These are phyloP conservation scores for Tenualosa thibaudeaui DNA, from an alignment of 2,797 vertebrate genomes.

Conservation along the genomic window DNA sequence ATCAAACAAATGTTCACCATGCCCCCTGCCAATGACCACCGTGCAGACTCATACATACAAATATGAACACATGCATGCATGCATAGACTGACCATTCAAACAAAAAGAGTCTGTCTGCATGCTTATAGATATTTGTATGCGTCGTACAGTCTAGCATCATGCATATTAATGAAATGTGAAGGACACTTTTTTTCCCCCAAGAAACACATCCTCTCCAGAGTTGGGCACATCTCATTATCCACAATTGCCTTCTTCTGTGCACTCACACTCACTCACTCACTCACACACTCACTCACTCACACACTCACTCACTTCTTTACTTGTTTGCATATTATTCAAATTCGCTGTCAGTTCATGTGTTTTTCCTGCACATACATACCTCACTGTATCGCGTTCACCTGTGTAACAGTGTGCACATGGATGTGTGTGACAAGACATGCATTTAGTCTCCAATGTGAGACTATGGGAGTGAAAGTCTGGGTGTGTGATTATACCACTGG, in stretches of 20 bases:
- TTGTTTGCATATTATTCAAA: not conserved
- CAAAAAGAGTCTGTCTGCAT: not conserved
- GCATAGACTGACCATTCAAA: not conserved
- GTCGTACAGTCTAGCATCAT: not conserved
- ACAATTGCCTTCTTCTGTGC: not conserved
- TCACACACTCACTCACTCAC: too few relatives aligned
- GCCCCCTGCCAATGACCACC: not conserved
- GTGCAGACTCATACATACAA: not conserved
- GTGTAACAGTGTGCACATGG: not conserved
- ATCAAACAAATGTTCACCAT: not conserved
- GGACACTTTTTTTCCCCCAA: not conserved
- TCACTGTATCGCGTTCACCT: not conserved
- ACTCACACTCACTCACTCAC: too few relatives aligned
- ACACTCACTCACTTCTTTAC: not conserved
- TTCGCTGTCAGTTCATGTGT: not conserved
- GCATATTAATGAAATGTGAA: not conserved
- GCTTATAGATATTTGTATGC: not conserved
- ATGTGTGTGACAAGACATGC: not conserved
- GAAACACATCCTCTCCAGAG: not conserved
- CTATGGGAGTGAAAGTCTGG: not conserved
- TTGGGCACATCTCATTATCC: not conserved
- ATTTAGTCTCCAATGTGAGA: not conserved
- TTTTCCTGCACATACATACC: not conserved
- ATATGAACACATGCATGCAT: not conserved
- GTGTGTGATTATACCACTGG: not conserved